A percentile compares a stretch with the other conserved stretches of the same genome.
These are phyloP conservation scores for Dermatemys mawii DNA, from an alignment of 2,113 vertebrate genomes.

Conservation along the genomic window DNA sequence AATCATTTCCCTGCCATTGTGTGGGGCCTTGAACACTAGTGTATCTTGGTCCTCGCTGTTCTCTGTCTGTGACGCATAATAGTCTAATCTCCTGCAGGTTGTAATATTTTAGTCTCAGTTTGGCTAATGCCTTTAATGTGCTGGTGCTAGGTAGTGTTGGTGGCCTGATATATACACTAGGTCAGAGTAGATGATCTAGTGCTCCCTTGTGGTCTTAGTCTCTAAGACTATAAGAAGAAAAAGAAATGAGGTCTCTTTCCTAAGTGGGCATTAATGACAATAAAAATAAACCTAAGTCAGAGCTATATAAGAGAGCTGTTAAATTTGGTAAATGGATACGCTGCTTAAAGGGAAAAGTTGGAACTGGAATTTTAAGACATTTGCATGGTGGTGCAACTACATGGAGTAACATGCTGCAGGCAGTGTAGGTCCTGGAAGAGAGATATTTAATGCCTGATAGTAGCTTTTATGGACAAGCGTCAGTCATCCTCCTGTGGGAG, in stretches of 20 bases:
- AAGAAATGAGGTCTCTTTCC: background rate
- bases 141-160: background rate
- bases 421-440: background rate
- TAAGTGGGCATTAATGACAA: background rate
- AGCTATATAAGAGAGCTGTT: background rate
- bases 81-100: background rate
- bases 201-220: background rate
- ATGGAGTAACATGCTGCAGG: background rate
- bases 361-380: rapidly evolving
- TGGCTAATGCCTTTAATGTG: background rate
- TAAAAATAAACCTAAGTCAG: background rate
- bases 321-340: background rate
- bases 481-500: background rate
- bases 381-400: background rate
- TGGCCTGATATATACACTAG: too few species aligned
- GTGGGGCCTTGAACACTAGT: background rate
- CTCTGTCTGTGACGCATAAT: background rate
- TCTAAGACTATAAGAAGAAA: background rate
- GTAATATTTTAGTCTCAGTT: background rate
- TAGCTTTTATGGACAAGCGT: background rate
- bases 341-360: background rate
- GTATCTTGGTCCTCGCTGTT: background rate
- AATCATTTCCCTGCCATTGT: background rate
- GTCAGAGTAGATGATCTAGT: background rate
- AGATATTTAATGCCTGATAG: background rate